Evolutionary conservation across 2,797 vertebrate genomes (phyloP).

Genomic region (Schizopygopsis pylzovi): DNA sequence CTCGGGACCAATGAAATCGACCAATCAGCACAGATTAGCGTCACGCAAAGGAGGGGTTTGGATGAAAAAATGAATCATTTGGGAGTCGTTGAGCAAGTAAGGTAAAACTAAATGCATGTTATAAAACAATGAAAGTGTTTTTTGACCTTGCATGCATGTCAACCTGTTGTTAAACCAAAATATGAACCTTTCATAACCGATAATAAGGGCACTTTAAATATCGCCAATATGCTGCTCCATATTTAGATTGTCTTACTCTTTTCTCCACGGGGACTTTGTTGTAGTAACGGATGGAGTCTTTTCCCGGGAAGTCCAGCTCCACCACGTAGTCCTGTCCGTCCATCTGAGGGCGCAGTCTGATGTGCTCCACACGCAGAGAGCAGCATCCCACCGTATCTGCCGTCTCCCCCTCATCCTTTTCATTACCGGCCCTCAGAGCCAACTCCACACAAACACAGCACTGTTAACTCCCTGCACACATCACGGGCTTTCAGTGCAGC

Average conservation of each 20-base stretch:
- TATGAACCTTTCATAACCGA: too few species aligned
- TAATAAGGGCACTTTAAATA: not conserved
- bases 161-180: too few species aligned
- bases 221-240: not conserved
- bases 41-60: too few species aligned
- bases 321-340: constrained; percentile 74
- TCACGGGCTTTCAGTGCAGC: not conserved
- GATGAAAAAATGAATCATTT: too few species aligned
- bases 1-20: too few species aligned
- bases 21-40: too few species aligned
- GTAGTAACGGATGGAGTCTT: constrained; percentile 98
- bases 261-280: constrained; percentile 98
- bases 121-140: too few species aligned
- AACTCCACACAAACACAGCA: constrained; percentile 74
- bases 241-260: constrained; percentile 80
- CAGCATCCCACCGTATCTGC: constrained; percentile 73
- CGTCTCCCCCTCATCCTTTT: constrained; percentile 96
- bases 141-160: too few species aligned
- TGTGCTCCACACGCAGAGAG: constrained; percentile 94
- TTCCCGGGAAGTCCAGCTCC: constrained; percentile 94
- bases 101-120: too few species aligned
- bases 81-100: too few species aligned
- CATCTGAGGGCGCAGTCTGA: constrained; percentile 89
- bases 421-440: constrained; percentile 93
- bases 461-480: not conserved